These are phyloP conservation scores for Athripsodes cinereus DNA, from an alignment of 2,888 invertebrate genomes.

Conservation along the genomic window DNA sequence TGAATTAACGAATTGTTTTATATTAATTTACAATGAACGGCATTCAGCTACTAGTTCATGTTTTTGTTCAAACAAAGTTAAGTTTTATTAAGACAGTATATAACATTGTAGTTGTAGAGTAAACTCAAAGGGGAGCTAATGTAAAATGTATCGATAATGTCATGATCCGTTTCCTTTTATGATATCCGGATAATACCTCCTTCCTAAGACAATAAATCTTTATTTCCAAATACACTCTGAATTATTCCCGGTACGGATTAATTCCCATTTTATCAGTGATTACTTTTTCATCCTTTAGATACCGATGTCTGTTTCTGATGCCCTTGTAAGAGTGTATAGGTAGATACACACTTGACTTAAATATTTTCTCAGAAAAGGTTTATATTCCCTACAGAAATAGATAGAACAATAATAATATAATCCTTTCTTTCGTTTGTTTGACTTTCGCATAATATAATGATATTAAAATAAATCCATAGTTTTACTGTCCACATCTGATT, in stretches of 20 bases:
- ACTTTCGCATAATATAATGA: not conserved
- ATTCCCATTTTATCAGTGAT: not conserved
- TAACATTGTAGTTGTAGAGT: no score
- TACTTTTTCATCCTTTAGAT: not conserved
- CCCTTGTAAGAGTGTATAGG: not conserved
- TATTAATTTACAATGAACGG: no score
- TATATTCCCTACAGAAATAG: no score
- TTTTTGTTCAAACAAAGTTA: no score
- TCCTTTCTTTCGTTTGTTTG: not conserved
- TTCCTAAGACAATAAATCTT: no score
- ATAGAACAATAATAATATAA: not conserved
- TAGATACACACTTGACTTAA: not conserved
- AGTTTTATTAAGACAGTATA: no score
- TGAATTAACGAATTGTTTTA: no score
- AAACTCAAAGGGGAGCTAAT: no score
- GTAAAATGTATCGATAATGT: no score
- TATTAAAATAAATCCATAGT: not conserved
- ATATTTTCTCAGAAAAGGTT: not conserved
- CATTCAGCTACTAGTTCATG: no score
- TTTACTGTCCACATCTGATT: not conserved
- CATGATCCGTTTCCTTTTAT: no score
- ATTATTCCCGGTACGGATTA: not conserved
- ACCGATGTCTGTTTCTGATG: not conserved
- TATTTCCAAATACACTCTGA: not conserved
- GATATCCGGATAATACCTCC: no score